These are phyloP conservation scores for Muscidifurax raptorellus DNA, from an alignment of 1,140 invertebrate species.

Conservation along the genomic window DNA sequence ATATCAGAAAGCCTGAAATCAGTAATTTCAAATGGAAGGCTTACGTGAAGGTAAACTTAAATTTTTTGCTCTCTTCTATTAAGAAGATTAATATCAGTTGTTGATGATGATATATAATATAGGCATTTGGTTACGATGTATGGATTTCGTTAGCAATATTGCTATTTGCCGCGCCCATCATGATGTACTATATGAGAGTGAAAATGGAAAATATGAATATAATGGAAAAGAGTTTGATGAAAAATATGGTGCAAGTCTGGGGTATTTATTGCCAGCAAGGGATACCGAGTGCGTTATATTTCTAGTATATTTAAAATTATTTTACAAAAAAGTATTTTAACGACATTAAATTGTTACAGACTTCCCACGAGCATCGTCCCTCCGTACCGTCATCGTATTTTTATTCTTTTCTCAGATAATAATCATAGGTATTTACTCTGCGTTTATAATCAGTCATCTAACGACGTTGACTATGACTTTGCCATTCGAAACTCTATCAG, in stretches of 20 bases:
- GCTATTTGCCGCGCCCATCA: not conserved
- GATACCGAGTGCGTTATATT: constrained; percentile 8
- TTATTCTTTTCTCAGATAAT: not conserved
- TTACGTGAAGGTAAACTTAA: not conserved
- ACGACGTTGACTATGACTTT: not conserved
- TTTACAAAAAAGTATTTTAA: not conserved
- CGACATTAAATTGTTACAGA: not conserved
- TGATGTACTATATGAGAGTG: not conserved
- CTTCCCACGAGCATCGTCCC: not conserved
- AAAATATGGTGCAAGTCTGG: constrained; percentile 1
- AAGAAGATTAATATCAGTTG: not conserved
- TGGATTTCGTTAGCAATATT: not conserved
- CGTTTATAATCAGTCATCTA: not conserved
- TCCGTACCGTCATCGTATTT: not conserved
- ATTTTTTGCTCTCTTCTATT: not conserved
- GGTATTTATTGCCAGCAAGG: constrained; percentile 36
- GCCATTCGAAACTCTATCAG: not conserved
- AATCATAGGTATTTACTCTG: not conserved
- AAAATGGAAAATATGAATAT: not conserved
- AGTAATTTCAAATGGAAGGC: not conserved
- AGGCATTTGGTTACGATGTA: not conserved
- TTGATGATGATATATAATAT: not conserved
- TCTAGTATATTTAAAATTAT: not conserved
- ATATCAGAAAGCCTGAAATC: not conserved
- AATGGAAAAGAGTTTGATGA: not conserved